Base-by-base conservation (phyloP, 2,888 invertebrate genomes). In the Craniophora ligustri region DNA sequence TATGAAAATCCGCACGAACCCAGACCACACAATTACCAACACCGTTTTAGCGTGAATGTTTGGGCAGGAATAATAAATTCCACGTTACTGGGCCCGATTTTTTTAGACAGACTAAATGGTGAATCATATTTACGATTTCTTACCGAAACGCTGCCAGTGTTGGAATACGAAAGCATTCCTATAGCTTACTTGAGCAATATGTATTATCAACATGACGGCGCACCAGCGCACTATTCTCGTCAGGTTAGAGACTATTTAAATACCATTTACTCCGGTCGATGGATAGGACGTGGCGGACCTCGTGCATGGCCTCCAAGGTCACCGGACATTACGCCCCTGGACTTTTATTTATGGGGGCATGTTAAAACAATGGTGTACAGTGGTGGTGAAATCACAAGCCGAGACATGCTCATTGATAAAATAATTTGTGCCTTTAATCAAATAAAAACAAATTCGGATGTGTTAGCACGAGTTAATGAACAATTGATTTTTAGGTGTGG, bases 1-100 rank as follows among this genome's bases (percentile, higher is more conserved):
- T 32, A 23, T 32, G 34, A 44, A 34, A 44, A 34, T 8, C 45
- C 15, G 28, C 39, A n/a, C 26, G 7, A 26, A 26, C 26, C 26
- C 26, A 26, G 26, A 26, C 26, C 26, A 10, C 26, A 26, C 8
- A 26, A 26, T 26, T 26, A 26, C 8, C 26, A 26, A 26, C 26
- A 26, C 8, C 26, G 26, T 10, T 26, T 26, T 26, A 26, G 26
- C 8, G 26, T 26, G 26, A 26, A 26, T 26, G 26, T 26, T 5
- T 26, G 26, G 26, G 26, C 26, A 10, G 26, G 26, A 26, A 26
- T 26, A 8, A 10, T 26, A 10, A 26, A 26, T 26, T 26, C 26
- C 26, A 26, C 26, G 8, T 26, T 26, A 26, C 26, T 26, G 8
- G 26, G 26, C 26, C 8, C 26, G 5, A 26, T 26, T 10, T 26